Conservation (phyloP, 92 coral and sea anemone genomes). For the Pocillopora meandrina region DNA sequence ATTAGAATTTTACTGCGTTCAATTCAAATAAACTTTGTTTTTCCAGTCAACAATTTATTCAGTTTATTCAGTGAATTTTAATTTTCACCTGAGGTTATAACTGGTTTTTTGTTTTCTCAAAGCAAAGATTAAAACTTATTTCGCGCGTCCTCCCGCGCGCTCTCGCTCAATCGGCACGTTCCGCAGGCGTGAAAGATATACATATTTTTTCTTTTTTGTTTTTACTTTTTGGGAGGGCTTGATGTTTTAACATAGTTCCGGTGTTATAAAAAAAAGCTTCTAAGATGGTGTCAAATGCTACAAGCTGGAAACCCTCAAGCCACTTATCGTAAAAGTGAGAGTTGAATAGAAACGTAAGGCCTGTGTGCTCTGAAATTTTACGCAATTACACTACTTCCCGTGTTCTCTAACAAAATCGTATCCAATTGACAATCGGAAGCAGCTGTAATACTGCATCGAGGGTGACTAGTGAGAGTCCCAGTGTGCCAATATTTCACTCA, state of each 20-base stretch:
- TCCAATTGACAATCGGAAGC: background rate
- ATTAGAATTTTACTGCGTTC: background rate
- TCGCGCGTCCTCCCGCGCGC: no score
- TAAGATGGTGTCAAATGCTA: constrained; percentile 8
- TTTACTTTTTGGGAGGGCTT: background rate
- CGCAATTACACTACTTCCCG: constrained; percentile 19
- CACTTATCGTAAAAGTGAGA: constrained; percentile 31
- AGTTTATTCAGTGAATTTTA: background rate
- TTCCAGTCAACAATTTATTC: constrained; percentile 1
- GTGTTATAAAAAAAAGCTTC: background rate
- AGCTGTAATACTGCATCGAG: background rate
- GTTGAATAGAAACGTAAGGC: constrained; percentile 17
- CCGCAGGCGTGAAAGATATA: no score
- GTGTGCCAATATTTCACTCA: background rate
- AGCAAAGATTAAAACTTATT: background rate
- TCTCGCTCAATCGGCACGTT: no score
- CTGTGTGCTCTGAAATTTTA: background rate
- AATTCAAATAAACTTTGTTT: constrained; percentile 1
- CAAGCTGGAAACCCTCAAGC: constrained; percentile 5
- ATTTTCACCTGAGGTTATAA: background rate
- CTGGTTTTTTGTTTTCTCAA: background rate
- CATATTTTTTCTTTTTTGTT: no score
- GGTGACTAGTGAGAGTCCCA: background rate
- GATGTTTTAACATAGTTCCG: constrained; percentile 23
- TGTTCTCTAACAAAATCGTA: constrained; percentile 8